Base-by-base conservation (phyloP, 2,888 invertebrate species). In the Melitaea athalia region DNA sequence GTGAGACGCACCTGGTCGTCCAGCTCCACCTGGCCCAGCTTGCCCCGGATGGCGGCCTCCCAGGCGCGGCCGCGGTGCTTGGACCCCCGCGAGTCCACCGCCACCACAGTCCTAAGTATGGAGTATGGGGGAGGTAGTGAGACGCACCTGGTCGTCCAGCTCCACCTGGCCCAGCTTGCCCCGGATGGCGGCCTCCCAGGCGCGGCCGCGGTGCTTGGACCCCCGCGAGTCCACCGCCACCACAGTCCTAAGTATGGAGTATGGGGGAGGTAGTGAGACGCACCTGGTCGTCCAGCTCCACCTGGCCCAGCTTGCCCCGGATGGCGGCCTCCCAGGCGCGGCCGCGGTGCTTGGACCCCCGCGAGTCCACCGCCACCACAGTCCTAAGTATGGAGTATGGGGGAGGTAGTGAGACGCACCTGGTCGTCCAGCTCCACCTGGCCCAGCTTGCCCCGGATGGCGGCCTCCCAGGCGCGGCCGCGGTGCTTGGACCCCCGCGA, bases 171-270 rank as follows among this genome's bases (percentile, higher is more conserved):
- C 99, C 97, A 99, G 97, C 84, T 96, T 95, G 65, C 97, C 95
- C 79, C 96, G 95, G 72, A 99, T 95, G 81, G 24, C 24, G 24
- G 24, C 24, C 89, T 99, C 99, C 92, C 99, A 99, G 31, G 95
- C 93, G 8, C 98, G 93, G 14, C 99, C 99, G 59, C 99, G 93
- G 88, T 99, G 98, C 76, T 97, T 95, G 0, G 99, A 99, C 0
- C 99, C 99, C 61, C 99, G 93, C 0, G 98, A 98, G 91, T 99
- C 99, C 33, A 99, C 96, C n/a, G n/a, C n/a, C n/a, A n/a, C n/a
- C n/a, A n/a, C n/a, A n/a, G n/a, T n/a, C n/a, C n/a, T n/a, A n/a
- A n/a, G n/a, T n/a, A n/a, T n/a, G n/a, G n/a, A n/a, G n/a, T n/a
- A n/a, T n/a, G n/a, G n/a, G n/a, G n/a, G n/a, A n/a, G n/a, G n/a